Base-by-base conservation (phyloP, 2,113 vertebrate genomes). In the Willisornis vidua region DNA sequence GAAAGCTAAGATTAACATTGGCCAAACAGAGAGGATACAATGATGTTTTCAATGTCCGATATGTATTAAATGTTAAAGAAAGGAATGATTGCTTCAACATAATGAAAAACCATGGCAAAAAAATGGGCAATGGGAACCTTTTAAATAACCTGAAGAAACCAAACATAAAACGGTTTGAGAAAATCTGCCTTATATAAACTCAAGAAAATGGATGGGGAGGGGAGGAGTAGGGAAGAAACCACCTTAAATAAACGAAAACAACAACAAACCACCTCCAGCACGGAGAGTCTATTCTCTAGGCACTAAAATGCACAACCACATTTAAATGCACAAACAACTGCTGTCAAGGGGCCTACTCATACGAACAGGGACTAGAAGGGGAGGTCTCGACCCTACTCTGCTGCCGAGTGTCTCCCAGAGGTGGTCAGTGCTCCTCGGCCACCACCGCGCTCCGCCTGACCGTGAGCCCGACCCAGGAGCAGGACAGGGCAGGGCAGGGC, bases 11-110 rank as follows among this genome's bases (percentile, higher is more conserved):
- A 52, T 87, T 95, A 93, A 93, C 91, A 63, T 95, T 96, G 96
- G 97, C 97, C 96, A 98, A 98, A 97, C 95, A 96, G 96, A 96
- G 96, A 97, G 90, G 96, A 96, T 86, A 94, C 80, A 46, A 73
- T 74, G 92, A 96, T 90, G 85, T 75, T 96, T 96, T 95, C 63
- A 33, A 95, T 96, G 96, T 95, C 86, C 8, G 54, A 92, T 96
- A 97, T 97, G 97, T 73, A 94, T 65, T 92, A 93, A 92, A 97
- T 97, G 97, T 93, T 96, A 97, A 97, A 87, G 83, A 90, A 97
- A 98, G 96, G 97, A 97, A 97, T 98, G 98, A 94, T 78, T 87
- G 94, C 91, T 97, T 43, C 95, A 97, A 96, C 95, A 35, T 84
- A 94, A 97, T 92, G 96, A 96, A 96, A 93, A 97, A 97, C 85